phyloP scores from a whole-genome alignment of 2,888 invertebrate genomes.

The Apamea epomidion region DNA sequence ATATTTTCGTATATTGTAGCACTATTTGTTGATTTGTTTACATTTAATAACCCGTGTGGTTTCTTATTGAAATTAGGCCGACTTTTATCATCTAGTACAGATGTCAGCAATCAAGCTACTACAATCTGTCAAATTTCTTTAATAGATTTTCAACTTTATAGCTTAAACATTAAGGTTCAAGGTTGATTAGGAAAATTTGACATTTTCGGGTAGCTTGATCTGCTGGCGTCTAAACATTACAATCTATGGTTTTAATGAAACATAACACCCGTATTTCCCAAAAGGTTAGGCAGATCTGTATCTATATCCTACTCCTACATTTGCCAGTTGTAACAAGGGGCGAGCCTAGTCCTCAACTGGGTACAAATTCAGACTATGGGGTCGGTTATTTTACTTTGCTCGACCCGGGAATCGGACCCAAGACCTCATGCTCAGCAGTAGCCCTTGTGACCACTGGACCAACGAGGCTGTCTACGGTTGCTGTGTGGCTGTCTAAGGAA shows the following conservation, averaged over 20 bases:
- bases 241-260: background rate
- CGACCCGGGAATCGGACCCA: background rate
- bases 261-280: background rate
- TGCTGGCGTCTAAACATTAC: background rate
- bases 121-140: too few species aligned
- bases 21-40: conserved; percentile 44
- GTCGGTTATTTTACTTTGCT: background rate
- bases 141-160: too few species aligned
- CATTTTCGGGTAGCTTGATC: too few species aligned
- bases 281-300: background rate
- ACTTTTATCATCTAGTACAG: background rate
- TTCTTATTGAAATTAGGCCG: conserved; percentile 19
- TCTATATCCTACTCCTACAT: background rate
- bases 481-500: too few species aligned
- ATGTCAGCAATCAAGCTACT: too few species aligned
- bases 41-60: conserved; percentile 8
- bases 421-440: background rate
- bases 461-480: background rate
- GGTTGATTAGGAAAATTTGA: too few species aligned
- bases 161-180: too few species aligned
- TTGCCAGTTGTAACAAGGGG: background rate
- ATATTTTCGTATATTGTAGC: conserved; percentile 24
- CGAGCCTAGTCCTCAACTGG: background rate
- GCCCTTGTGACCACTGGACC: background rate
- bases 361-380: background rate